Conservation (phyloP, 2,888 invertebrate genomes). For the Cheilosia pagana region DNA sequence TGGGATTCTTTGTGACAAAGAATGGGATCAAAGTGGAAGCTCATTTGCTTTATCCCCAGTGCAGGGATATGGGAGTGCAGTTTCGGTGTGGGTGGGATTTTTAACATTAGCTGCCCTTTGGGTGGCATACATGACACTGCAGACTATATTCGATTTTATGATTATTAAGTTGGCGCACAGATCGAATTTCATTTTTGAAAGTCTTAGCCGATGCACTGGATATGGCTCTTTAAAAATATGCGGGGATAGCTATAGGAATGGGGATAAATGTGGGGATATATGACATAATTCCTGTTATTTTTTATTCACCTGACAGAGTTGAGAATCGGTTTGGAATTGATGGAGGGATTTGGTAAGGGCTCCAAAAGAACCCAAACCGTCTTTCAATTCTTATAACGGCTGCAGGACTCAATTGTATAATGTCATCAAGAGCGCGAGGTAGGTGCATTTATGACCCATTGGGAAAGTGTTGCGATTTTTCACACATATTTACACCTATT, state of each 20-base stretch:
- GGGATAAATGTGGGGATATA: constrained; percentile 13
- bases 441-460: too few relatives aligned
- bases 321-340: constrained; percentile 22
- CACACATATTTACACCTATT: too few relatives aligned
- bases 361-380: too few relatives aligned
- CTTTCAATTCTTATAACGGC: not conserved
- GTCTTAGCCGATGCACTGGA: constrained; percentile 1
- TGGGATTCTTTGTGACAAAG: constrained; percentile 6
- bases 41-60: constrained; percentile 45
- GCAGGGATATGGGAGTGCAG: constrained; percentile 7
- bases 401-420: too few relatives aligned
- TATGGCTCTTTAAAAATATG: not conserved
- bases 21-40: constrained; percentile 14
- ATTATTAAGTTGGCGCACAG: constrained; percentile 62
- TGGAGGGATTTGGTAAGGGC: constrained; percentile 16
- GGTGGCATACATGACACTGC: constrained; percentile 6
- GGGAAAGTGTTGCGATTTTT: too few relatives aligned
- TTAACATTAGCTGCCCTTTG: constrained; percentile 26
- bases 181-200: constrained; percentile 37
- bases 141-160: constrained; percentile 52
- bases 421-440: too few relatives aligned
- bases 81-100: not conserved
- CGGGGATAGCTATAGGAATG: not conserved
- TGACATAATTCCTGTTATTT: constrained; percentile 4
- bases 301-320: not conserved